Conservation (phyloP, 2,113 vertebrate species). For the Verasper variegatus region DNA sequence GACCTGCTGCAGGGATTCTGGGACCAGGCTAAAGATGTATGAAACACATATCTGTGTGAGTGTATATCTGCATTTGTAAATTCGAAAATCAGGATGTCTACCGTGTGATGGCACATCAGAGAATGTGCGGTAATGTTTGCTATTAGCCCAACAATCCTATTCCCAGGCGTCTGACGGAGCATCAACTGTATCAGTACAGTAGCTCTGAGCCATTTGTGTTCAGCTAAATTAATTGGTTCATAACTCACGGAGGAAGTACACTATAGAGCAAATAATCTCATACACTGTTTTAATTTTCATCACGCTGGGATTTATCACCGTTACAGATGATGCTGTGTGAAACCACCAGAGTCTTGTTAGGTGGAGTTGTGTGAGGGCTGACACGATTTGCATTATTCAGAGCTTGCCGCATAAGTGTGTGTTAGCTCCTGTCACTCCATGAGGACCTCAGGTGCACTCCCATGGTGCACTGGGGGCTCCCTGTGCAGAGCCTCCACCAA, state of each 20-base stretch:
- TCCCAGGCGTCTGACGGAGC: slow-evolving; percentile 29
- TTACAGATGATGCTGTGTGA: slow-evolving; percentile 73
- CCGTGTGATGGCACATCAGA: slow-evolving; percentile 33
- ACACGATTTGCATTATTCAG: slow-evolving; percentile 80
- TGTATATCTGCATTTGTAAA: slow-evolving; percentile 17
- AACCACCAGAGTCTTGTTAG: slow-evolving; percentile 82
- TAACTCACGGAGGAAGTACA: slow-evolving; percentile 56
- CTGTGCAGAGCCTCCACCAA: slow-evolving; percentile 39
- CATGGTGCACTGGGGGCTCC: slow-evolving; percentile 53
- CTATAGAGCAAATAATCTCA: slow-evolving; percentile 68
- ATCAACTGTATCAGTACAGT: slow-evolving; percentile 39
- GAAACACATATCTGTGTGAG: background rate
- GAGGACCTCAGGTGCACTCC: slow-evolving; percentile 58
- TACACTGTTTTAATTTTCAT: slow-evolving; percentile 79
- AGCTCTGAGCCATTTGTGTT: slow-evolving; percentile 52
- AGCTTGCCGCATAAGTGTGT: slow-evolving; percentile 64
- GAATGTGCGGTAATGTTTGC: slow-evolving; percentile 46
- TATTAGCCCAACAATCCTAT: slow-evolving; percentile 55
- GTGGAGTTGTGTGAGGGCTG: slow-evolving; percentile 69
- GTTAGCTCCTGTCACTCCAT: slow-evolving; percentile 74
- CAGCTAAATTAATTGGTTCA: slow-evolving; percentile 52
- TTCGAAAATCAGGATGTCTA: slow-evolving; percentile 36
- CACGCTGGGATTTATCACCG: slow-evolving; percentile 75
- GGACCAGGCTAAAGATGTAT: slow-evolving; percentile 21
- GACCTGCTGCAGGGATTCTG: slow-evolving; percentile 51